Evolutionary conservation across 2,113 vertebrate genomes (phyloP).

Genomic region (Neodontobutis hainanensis): DNA sequence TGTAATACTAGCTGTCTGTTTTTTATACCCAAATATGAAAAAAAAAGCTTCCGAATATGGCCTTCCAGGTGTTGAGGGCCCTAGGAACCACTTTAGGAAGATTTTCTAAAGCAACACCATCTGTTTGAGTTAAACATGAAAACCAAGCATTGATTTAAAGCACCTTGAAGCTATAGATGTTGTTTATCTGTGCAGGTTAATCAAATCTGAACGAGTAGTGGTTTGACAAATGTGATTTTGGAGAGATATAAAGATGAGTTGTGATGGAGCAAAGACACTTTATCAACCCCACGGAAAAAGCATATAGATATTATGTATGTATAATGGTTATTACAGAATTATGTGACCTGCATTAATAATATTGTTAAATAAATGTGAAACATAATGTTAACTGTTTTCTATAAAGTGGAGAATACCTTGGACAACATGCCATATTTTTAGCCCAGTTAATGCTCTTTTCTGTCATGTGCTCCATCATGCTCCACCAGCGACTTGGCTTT

Average conservation of each 20-base stretch:
- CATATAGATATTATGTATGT: background rate
- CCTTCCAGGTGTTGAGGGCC: background rate
- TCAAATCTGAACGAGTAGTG: background rate
- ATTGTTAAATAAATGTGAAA: too few relatives aligned
- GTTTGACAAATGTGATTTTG: constrained; percentile 1
- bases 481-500: too few relatives aligned
- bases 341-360: too few relatives aligned
- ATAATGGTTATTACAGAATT: too few relatives aligned
- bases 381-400: too few relatives aligned
- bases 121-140: background rate
- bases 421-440: too few relatives aligned
- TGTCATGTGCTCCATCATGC: too few relatives aligned
- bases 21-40: background rate
- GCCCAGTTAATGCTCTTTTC: too few relatives aligned
- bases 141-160: background rate
- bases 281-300: background rate
- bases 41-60: background rate
- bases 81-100: background rate
- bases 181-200: constrained; percentile 1
- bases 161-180: background rate
- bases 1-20: background rate
- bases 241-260: background rate
- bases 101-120: background rate
- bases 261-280: background rate
- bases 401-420: too few relatives aligned